A percentile compares a stretch with the other conserved stretches of the same genome.
Conservation (phyloP, 2,113 vertebrate species). For the Corythaixoides concolor region DNA sequence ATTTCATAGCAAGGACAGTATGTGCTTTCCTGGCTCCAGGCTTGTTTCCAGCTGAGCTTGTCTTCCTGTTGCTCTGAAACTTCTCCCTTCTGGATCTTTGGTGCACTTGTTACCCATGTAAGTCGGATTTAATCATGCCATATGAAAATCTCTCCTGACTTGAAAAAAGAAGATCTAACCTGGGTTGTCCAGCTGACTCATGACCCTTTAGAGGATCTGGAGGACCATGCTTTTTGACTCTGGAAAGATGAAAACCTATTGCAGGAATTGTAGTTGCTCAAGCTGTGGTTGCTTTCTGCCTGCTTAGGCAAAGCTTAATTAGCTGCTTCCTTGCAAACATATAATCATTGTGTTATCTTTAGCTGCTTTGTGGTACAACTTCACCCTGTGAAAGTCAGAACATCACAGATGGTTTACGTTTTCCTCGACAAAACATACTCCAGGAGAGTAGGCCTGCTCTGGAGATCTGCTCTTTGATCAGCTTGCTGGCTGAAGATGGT, state of each 20-base stretch:
- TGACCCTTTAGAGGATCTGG: background rate
- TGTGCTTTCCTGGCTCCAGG: background rate
- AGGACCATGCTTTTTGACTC: background rate
- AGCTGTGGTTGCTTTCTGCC: background rate
- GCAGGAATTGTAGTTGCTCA: background rate
- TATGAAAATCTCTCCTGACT: background rate
- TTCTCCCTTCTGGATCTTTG: background rate
- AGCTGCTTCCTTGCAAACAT: slow-evolving; percentile 36
- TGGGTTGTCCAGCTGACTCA: background rate
- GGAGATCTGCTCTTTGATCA: slow-evolving; percentile 1
- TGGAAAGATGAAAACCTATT: background rate
- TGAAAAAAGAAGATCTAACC: background rate
- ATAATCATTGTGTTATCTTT: slow-evolving; percentile 70
- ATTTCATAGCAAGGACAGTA: background rate
- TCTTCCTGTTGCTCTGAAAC: background rate
- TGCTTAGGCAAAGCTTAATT: slow-evolving; percentile 45
- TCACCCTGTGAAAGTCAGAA: slow-evolving; percentile 42
- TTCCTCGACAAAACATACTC: slow-evolving; percentile 23
- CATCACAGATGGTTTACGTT: slow-evolving; percentile 37
- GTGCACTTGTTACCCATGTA: background rate
- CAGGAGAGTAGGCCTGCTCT: background rate
- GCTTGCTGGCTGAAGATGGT: background rate
- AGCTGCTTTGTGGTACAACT: slow-evolving; percentile 54
- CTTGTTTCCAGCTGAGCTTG: background rate
- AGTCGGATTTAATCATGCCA: background rate